Base-by-base conservation (phyloP, 2,797 vertebrate genomes). In the Lacerta bilineata region DNA sequence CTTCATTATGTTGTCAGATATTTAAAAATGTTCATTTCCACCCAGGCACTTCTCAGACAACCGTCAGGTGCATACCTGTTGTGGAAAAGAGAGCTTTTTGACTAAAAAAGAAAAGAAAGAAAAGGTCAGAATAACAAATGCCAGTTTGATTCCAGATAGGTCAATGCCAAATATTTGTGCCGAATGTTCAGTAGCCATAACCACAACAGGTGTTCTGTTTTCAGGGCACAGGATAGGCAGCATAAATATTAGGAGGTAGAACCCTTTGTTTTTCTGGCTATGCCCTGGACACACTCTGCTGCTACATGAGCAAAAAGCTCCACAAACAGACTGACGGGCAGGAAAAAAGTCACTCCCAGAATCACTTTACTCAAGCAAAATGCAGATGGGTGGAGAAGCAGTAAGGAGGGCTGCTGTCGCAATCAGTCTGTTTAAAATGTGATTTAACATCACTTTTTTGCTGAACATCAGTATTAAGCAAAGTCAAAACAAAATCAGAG, bases 401-500 rank as follows among this genome's bases (percentile, higher is more conserved):
- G 94, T 90, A 83, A 79, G 92, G 91, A 93, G 95, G 95, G 93
- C 96, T 97, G 96, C 97, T 68, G 83, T 64, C 96, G 96, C 96
- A 94, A 95, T 96, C 87, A 55, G 89, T 83, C 66, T 95, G 95
- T 93, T 96, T 91, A 95, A 94, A 89, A 92, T 7, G 36, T 94
- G 86, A 92, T 92, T 94, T 95, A 94, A 93, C 93, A 23, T 89
- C 33, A 90, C 90, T 90, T 94, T 91, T 72, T 89, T 91, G 95
- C 91, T 95, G 94, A 95, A 94, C 91, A 95, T 98, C 96, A 98
- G 96, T 98, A 97, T 98, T 98, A 98, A 97, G 88, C 76, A 88
- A 92, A 97, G 95, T 96, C 96, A 95, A 95, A 97, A 92, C 18
- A 18, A 74, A 74, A 72, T 94, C 90, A 92, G 97, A 95, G 97